Conservation (phyloP, 92 coral and sea anemone species). For the Epizoanthus ramosus region DNA sequence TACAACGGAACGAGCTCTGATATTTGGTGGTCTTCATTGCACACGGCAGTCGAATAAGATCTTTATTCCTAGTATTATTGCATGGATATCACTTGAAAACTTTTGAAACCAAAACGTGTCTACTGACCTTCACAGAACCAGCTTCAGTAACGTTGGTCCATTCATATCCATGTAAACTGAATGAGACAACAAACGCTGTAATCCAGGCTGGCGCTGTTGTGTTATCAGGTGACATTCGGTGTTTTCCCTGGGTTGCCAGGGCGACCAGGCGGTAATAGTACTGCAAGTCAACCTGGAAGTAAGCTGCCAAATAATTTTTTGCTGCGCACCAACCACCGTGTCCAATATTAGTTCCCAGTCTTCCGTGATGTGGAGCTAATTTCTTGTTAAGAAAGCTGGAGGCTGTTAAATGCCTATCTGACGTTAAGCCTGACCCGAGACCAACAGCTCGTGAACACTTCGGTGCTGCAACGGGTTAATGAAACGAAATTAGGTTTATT, state of each 20-base stretch:
- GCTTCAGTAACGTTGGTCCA: constrained; percentile 47
- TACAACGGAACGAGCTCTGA: no score
- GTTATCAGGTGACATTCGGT: constrained; percentile 52
- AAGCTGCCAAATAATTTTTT: constrained; percentile 47
- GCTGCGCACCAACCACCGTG: constrained; percentile 79
- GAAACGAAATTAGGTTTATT: no score
- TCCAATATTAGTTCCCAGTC: constrained; percentile 58
- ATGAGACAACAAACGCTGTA: constrained; percentile 44
- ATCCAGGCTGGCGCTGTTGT: constrained; percentile 50
- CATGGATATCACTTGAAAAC: no score
- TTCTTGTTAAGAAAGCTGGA: constrained; percentile 44
- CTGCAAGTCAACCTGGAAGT: constrained; percentile 64
- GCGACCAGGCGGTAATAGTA: constrained; percentile 38
- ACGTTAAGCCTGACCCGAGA: constrained; percentile 25
- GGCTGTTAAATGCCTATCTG: constrained; percentile 51
- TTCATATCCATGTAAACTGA: constrained; percentile 7
- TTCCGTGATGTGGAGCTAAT: constrained; percentile 51
- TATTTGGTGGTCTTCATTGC: no score
- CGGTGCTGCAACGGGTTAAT: no score
- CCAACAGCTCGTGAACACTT: no score
- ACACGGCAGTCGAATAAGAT: no score
- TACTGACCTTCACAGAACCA: no score
- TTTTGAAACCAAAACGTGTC: no score
- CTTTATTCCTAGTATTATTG: no score
- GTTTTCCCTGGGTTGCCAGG: constrained; percentile 64